Percentiles rank a stretch among this genome's conserved stretches.
Conservation (phyloP, 92 coral and sea anemone species). For the Scolanthus callimorphus region DNA sequence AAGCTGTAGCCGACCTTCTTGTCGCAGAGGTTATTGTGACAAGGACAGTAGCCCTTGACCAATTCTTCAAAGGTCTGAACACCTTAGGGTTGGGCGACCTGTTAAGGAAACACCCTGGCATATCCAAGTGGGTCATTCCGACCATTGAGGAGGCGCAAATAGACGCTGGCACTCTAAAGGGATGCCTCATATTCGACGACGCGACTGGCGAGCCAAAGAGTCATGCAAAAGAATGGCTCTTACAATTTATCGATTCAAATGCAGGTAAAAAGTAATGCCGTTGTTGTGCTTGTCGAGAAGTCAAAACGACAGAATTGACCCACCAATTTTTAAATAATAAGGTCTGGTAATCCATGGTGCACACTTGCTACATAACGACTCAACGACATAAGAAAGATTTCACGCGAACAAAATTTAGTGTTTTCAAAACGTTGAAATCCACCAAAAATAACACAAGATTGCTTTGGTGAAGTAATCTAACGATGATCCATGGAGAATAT, state of each 20-base stretch:
- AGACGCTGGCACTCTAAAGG: constrained; percentile 14
- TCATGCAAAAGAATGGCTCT: constrained; percentile 1
- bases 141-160: constrained; percentile 12
- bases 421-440: no score
- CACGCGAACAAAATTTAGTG: no score
- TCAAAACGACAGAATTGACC: no score
- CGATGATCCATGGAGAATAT: no score
- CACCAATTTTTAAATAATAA: no score
- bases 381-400: no score
- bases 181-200: not conserved
- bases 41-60: constrained; percentile 22
- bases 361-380: no score
- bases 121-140: constrained; percentile 13
- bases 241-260: not conserved
- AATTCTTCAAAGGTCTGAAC: constrained; percentile 36
- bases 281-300: no score
- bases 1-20: constrained; percentile 27
- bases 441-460: no score
- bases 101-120: constrained; percentile 21
- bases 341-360: no score
- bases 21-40: constrained; percentile 28
- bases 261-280: no score
- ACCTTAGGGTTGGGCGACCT: constrained; percentile 27
- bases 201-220: not conserved
- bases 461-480: no score